These are phyloP conservation scores for Cinclus cinclus DNA, from an alignment of 2,113 vertebrate species.

Conservation along the genomic window DNA sequence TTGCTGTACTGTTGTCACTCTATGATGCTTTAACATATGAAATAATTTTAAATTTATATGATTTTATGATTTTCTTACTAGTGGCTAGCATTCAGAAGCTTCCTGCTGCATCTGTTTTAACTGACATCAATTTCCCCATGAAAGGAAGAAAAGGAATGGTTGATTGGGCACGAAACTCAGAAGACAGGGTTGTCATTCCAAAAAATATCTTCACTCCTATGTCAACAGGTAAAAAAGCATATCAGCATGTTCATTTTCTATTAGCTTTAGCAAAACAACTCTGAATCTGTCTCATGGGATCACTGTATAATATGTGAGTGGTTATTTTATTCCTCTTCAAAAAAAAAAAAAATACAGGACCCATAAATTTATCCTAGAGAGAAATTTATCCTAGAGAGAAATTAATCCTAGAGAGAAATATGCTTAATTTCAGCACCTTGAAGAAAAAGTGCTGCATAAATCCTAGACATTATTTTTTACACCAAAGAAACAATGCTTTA, in stretches of 20 bases:
- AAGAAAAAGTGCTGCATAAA: not conserved
- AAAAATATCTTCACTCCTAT: slow-evolving; percentile 94
- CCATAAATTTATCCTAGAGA: not conserved
- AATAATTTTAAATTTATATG: not conserved
- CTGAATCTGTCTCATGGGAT: not conserved
- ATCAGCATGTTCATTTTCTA: not conserved
- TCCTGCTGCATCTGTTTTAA: slow-evolving; percentile 93
- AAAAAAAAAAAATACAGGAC: not conserved
- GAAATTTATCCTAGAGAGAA: not conserved
- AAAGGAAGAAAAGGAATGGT: slow-evolving; percentile 99
- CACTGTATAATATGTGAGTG: not conserved
- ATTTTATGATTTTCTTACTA: slow-evolving; percentile 65
- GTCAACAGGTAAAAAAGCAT: slow-evolving; percentile 85
- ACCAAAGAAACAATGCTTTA: not conserved
- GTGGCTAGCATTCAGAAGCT: slow-evolving; percentile 99
- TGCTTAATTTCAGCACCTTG: not conserved
- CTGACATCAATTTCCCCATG: slow-evolving; percentile 99
- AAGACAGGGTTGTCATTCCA: slow-evolving; percentile 96
- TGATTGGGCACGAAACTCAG: slow-evolving; percentile 98
- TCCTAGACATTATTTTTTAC: not conserved
- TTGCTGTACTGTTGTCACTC: not conserved
- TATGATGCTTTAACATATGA: not conserved
- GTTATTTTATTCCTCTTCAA: not conserved
- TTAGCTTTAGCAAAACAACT: not conserved
- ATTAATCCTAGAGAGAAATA: not conserved